These are phyloP conservation scores for Crotalus adamanteus DNA, from an alignment of 2,797 vertebrate species.

Conservation along the genomic window DNA sequence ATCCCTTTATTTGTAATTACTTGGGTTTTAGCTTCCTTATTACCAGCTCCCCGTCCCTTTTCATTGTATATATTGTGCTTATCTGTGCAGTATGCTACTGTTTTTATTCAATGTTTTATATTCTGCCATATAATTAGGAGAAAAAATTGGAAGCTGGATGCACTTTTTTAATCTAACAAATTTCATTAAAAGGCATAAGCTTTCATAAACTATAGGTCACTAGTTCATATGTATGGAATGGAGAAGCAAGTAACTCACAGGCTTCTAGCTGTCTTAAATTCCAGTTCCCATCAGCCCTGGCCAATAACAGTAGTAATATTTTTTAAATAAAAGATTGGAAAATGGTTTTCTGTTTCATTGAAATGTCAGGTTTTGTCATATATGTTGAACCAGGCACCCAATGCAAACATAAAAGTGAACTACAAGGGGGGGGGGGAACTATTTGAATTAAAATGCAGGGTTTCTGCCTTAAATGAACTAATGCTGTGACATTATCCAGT, in stretches of 20 bases:
- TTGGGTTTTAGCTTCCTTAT: neutral
- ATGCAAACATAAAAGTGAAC: neutral
- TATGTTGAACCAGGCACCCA: neutral
- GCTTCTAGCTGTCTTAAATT: neutral
- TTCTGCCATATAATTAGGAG: neutral
- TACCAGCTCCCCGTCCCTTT: neutral
- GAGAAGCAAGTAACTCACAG: neutral
- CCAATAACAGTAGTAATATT: neutral
- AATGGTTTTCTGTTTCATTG: conserved; percentile 20
- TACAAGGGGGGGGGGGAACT: neutral
- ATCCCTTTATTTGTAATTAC: neutral
- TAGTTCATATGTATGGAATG: neutral
- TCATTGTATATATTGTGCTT: neutral
- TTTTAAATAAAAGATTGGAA: conserved; percentile 31
- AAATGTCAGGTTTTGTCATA: neutral
- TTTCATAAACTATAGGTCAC: neutral
- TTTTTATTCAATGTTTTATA: neutral
- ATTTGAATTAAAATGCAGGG: neutral
- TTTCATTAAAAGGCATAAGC: neutral
- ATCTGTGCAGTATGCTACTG: neutral
- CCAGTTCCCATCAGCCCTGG: neutral
- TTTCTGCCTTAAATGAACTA: neutral
- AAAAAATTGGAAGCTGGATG: neutral
- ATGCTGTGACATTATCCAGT: conserved; percentile 6
- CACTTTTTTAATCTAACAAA: neutral